These are phyloP conservation scores for Syngnathoides biaculeatus DNA, from an alignment of 2,113 vertebrate genomes.

Conservation along the genomic window DNA sequence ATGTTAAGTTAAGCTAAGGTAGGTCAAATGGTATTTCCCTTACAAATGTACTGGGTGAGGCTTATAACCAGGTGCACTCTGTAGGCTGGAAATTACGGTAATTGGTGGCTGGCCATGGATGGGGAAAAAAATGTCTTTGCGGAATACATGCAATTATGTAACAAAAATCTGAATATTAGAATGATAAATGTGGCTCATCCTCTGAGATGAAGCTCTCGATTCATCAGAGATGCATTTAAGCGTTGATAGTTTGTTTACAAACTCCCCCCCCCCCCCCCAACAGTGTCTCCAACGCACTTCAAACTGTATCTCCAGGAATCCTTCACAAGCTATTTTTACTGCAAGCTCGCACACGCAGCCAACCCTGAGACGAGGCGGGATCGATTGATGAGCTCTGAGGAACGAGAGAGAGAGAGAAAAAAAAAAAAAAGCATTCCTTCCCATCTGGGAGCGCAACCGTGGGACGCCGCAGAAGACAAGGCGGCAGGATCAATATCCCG, in stretches of 20 bases:
- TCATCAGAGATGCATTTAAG: neutral
- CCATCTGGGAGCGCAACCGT: constrained; percentile 47
- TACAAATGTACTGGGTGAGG: too few relatives aligned
- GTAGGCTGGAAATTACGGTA: too few relatives aligned
- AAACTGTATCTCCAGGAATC: neutral
- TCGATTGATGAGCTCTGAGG: constrained; percentile 53
- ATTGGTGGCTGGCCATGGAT: neutral
- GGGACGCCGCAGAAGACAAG: constrained; percentile 40
- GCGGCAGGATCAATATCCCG: constrained; percentile 64
- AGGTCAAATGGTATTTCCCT: too few relatives aligned
- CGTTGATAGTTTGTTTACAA: neutral
- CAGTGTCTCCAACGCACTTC: neutral
- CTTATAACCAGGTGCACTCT: too few relatives aligned
- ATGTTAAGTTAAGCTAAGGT: too few relatives aligned
- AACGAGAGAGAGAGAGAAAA: neutral
- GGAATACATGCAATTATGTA: neutral
- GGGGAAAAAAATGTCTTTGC: neutral
- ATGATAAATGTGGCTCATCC: neutral
- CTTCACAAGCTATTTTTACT: constrained; percentile 47
- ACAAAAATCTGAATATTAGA: neutral
- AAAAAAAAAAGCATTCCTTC: constrained; percentile 48
- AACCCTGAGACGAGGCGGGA: constrained; percentile 26
- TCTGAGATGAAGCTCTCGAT: neutral
- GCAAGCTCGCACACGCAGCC: constrained; percentile 19
- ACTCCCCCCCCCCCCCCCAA: neutral